phyloP scores from a whole-genome alignment of 2,113 vertebrate genomes.

The Scophthalmus maximus region DNA sequence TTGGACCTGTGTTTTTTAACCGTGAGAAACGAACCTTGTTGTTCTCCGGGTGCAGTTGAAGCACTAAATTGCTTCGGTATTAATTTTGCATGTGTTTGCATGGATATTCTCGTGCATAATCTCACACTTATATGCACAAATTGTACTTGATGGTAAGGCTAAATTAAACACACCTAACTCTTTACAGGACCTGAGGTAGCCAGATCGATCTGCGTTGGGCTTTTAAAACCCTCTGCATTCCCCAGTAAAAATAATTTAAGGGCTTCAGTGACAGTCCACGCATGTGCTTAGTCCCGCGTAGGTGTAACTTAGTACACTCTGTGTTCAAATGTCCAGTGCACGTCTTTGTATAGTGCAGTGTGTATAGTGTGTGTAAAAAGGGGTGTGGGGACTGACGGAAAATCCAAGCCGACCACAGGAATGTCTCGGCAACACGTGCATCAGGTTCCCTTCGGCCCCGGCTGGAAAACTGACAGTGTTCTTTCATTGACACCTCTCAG shows the following conservation, averaged over 20 bases:
- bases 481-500: slow-evolving; percentile 68
- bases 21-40: slow-evolving; percentile 6
- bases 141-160: neutral
- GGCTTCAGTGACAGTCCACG: neutral
- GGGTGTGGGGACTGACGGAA: slow-evolving; percentile 64
- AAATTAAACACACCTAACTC: neutral
- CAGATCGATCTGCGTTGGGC: neutral
- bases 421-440: slow-evolving; percentile 75
- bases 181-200: neutral
- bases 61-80: neutral
- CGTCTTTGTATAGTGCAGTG: slow-evolving; percentile 34
- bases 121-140: neutral
- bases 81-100: neutral
- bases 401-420: slow-evolving; percentile 71
- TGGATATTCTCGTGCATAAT: neutral
- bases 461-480: slow-evolving; percentile 62
- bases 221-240: slow-evolving; percentile 4
- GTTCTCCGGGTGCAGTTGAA: neutral
- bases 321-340: slow-evolving; percentile 45
- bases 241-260: neutral
- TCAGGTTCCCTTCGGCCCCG: slow-evolving; percentile 44
- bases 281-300: neutral
- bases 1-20: slow-evolving; percentile 4
- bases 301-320: neutral
- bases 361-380: slow-evolving; percentile 46